phyloP scores from a whole-genome alignment of 1,140 invertebrate species.

The Phenacoccus solenopsis region DNA sequence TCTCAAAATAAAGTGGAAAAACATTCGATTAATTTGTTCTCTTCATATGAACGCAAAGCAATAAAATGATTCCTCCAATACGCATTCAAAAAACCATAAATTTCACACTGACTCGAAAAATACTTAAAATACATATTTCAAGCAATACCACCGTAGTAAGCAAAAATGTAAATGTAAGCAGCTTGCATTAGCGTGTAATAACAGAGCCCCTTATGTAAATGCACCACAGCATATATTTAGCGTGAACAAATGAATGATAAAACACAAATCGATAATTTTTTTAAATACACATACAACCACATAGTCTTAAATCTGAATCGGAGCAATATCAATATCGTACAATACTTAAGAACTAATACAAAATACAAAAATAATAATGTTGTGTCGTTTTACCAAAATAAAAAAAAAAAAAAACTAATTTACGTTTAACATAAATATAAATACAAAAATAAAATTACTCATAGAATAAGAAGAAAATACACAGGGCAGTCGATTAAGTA shows the following conservation, averaged over 20 bases:
- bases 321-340: background rate
- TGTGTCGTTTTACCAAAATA: background rate
- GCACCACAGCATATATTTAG: background rate
- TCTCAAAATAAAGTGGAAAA: too few species aligned
- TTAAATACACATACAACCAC: background rate
- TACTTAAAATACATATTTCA: background rate
- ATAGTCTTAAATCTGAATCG: background rate
- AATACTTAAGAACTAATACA: too few species aligned
- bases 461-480: background rate
- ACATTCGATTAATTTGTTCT: too few species aligned
- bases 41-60: too few species aligned
- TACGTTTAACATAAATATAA: background rate
- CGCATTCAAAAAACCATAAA: too few species aligned
- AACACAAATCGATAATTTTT: background rate
- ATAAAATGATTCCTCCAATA: too few species aligned
- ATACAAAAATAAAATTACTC: background rate
- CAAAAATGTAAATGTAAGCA: background rate
- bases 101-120: background rate
- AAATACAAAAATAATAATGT: background rate
- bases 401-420: background rate
- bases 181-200: background rate
- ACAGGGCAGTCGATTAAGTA: constrained; percentile 11
- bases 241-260: background rate
- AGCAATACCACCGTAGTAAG: background rate
- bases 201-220: background rate